Conservation (phyloP, 37 sponge, comb jelly and placozoan genomes). For the Beroe ovata region DNA sequence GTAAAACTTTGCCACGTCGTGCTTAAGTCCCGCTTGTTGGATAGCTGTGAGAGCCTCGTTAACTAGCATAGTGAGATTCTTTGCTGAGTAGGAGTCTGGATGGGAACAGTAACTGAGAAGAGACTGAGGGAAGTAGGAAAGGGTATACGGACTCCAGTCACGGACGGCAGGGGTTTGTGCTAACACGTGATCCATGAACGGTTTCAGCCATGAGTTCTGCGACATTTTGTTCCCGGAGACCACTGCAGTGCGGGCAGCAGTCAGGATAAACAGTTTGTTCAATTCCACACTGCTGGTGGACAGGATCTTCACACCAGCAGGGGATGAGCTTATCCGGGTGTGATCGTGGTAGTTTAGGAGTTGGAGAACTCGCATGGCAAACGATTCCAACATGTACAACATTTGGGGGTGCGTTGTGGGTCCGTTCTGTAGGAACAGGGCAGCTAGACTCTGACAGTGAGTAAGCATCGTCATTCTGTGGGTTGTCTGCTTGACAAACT, state of each 20-base stretch:
- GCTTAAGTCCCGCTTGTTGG: constrained; percentile 13
- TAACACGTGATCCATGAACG: constrained; percentile 35
- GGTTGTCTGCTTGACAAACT: constrained; percentile 29
- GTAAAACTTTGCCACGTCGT: constrained; percentile 31
- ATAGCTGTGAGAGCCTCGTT: background rate
- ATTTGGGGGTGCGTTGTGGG: constrained; percentile 2
- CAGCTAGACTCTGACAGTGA: background rate
- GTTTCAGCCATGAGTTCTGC: constrained; percentile 17
- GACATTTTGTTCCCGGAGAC: constrained; percentile 43
- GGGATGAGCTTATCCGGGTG: background rate
- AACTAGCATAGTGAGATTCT: constrained; percentile 21
- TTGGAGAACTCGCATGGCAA: constrained; percentile 5
- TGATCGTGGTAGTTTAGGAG: constrained; percentile 62
- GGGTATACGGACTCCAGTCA: constrained; percentile 47
- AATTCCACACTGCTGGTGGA: constrained; percentile 15
- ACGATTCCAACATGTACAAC: constrained; percentile 43
- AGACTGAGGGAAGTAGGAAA: constrained; percentile 19
- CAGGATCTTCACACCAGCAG: constrained; percentile 21
- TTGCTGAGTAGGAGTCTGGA: constrained; percentile 1
- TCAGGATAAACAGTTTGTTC: constrained; percentile 51
- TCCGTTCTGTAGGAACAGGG: background rate
- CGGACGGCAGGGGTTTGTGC: background rate
- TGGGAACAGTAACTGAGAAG: background rate
- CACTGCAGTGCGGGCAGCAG: constrained; percentile 8
- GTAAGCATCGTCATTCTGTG: constrained; percentile 44